These are phyloP conservation scores for Atherinosoma microstoma DNA, from an alignment of 2,797 vertebrate species.

Conservation along the genomic window DNA sequence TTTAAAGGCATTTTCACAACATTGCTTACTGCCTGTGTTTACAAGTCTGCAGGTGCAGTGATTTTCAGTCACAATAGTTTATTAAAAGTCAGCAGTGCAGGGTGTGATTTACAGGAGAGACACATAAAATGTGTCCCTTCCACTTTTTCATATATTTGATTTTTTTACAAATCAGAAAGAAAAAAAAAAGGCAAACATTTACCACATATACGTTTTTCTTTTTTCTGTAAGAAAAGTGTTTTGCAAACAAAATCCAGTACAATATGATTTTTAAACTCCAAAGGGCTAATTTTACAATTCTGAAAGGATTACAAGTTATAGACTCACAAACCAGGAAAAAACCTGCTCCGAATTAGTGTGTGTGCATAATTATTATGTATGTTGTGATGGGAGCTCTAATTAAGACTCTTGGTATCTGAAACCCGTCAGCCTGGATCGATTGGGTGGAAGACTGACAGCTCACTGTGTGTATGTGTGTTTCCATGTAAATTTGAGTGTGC, in stretches of 20 bases:
- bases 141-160: neutral
- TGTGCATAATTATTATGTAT: slow-evolving; percentile 45
- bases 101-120: neutral
- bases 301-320: slow-evolving; percentile 35
- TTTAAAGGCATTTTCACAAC: neutral
- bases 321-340: slow-evolving; percentile 21
- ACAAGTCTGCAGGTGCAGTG: neutral
- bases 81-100: neutral
- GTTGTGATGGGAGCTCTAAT: slow-evolving; percentile 84
- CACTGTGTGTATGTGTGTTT: slow-evolving; percentile 48
- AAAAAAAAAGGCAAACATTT: neutral
- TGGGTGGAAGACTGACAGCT: slow-evolving; percentile 80
- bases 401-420: slow-evolving; percentile 85
- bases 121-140: neutral
- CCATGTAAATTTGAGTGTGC: slow-evolving; percentile 21
- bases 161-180: neutral
- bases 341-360: slow-evolving; percentile 39
- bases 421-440: slow-evolving; percentile 85
- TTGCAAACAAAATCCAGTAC: neutral
- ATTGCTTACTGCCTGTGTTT: neutral
- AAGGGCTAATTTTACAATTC: slow-evolving; percentile 24
- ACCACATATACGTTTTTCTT: neutral
- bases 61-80: neutral
- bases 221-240: neutral
- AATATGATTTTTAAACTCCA: neutral